Conservation (phyloP, 2,797 vertebrate genomes). For the Streptopelia turtur region DNA sequence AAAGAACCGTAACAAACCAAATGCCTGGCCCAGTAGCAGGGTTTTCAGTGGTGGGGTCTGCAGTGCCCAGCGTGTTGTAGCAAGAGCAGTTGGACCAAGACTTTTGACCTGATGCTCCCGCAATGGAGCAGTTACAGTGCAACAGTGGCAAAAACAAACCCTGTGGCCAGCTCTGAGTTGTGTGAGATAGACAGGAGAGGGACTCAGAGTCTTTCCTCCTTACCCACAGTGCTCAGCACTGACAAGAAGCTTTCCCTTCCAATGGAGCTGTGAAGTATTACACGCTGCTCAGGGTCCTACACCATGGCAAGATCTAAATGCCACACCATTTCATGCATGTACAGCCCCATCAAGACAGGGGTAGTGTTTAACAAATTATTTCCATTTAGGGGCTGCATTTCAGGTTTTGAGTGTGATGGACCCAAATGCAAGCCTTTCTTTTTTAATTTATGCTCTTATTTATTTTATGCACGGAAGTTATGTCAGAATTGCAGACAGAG, state of each 20-base stretch:
- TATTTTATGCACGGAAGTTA: background rate
- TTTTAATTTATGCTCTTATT: background rate
- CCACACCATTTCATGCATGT: background rate
- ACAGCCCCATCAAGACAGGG: background rate
- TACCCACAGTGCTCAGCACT: fast-evolving
- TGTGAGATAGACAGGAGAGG: background rate
- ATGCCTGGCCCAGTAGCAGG: background rate
- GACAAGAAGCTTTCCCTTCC: background rate
- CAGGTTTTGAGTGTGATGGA: background rate
- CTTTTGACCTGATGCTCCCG: background rate
- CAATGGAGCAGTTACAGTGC: fast-evolving
- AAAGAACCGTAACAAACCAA: background rate
- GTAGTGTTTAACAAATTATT: background rate
- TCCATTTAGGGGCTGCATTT: background rate
- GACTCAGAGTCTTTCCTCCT: background rate
- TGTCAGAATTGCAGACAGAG: background rate
- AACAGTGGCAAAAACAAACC: background rate
- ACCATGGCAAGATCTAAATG: background rate
- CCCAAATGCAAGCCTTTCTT: background rate
- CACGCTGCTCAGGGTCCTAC: background rate
- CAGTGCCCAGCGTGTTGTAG: fast-evolving
- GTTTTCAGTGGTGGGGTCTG: fast-evolving
- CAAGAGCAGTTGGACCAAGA: background rate
- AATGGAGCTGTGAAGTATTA: background rate
- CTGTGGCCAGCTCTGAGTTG: background rate